A percentile compares a stretch with the other conserved stretches of the same genome.
phyloP scores from a whole-genome alignment of 2,888 invertebrate genomes.

The Slavum lentiscoides region DNA sequence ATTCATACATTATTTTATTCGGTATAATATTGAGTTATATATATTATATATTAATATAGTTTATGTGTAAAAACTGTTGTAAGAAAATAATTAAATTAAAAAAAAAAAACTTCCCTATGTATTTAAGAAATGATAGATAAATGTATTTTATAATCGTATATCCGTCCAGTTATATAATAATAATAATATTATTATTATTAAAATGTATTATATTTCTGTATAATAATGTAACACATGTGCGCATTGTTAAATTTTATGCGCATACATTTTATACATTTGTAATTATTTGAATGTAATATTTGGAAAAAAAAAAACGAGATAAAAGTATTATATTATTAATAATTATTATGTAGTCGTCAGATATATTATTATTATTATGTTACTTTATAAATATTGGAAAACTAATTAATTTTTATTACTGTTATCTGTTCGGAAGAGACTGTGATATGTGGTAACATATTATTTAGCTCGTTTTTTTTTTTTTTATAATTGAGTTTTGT shows the following conservation, averaged over 20 bases:
- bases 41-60: conserved; percentile 1
- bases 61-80: conserved; percentile 20
- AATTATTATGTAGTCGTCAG: no score
- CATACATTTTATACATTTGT: background rate
- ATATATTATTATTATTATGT: conserved; percentile 19
- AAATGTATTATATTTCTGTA: background rate
- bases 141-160: conserved; percentile 25
- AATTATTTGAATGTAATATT: conserved; percentile 24
- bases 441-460: conserved; percentile 42
- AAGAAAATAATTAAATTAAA: background rate
- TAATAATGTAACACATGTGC: background rate
- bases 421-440: conserved; percentile 50
- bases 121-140: conserved; percentile 26
- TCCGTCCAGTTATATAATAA: conserved; percentile 46
- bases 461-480: conserved; percentile 16
- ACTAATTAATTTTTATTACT: conserved; percentile 37
- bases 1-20: conserved; percentile 6
- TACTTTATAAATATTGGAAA: conserved; percentile 34
- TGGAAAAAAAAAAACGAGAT: background rate
- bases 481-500: conserved; percentile 25
- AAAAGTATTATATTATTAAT: conserved; percentile 18
- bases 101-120: background rate
- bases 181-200: conserved; percentile 22
- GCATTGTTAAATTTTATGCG: conserved; percentile 19
- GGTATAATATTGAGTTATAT: background rate